These are phyloP conservation scores for Diphyllodes magnificus DNA, from an alignment of 2,113 vertebrate genomes.

Conservation along the genomic window DNA sequence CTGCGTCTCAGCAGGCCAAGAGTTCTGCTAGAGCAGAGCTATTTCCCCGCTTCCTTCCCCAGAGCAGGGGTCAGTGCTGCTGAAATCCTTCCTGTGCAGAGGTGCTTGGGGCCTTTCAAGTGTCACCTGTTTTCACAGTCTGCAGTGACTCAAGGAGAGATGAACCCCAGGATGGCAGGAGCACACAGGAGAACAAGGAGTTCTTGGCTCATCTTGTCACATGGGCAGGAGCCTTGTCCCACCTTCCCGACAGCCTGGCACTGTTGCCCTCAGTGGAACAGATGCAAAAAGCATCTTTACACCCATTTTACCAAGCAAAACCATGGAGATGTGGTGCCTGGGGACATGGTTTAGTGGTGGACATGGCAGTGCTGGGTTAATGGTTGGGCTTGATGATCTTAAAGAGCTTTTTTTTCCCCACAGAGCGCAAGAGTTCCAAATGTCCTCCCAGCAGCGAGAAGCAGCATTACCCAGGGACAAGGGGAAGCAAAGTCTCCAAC, in stretches of 20 bases:
- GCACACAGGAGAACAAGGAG: background rate
- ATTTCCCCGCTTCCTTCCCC: background rate
- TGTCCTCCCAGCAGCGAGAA: background rate
- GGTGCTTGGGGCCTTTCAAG: background rate
- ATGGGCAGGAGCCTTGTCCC: rapidly evolving
- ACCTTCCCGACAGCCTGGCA: background rate
- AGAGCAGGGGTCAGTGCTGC: background rate
- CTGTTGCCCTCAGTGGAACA: background rate
- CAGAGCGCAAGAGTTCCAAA: background rate
- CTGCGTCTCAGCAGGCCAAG: background rate
- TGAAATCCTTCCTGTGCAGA: background rate
- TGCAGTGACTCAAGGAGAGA: rapidly evolving
- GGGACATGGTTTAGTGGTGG: background rate
- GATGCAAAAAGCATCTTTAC: background rate
- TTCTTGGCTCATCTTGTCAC: background rate
- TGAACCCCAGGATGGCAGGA: background rate
- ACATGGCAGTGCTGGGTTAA: background rate
- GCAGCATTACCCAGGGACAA: rapidly evolving
- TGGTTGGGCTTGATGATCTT: background rate
- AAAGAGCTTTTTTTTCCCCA: rapidly evolving
- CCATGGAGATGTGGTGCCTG: background rate
- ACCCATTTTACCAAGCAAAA: background rate
- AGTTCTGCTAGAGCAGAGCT: background rate
- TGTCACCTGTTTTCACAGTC: background rate
- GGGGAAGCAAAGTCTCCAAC: background rate